Evolutionary conservation across 2,888 invertebrate species (phyloP), one percentile per base, ranked within the genome.

Genomic region (Clostera curtula): DNA sequence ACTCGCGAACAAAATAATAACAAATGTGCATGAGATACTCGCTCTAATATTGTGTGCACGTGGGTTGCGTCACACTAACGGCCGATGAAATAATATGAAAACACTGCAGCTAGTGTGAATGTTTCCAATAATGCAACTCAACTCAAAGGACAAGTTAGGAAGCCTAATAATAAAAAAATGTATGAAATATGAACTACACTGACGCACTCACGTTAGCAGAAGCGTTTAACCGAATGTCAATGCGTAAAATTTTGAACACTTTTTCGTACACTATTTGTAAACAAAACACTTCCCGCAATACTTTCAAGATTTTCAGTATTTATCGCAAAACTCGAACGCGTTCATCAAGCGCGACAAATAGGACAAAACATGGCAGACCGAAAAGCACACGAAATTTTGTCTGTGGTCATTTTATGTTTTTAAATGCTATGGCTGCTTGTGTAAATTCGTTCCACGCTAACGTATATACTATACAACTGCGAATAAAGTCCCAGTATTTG

Each of bases 1-100:
- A 86, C 86, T 87, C 85, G 77, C 79, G 82, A 85, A 83, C 88
- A 88, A 89, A 89, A 89, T 88, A 89, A 89, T 86, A 89, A 89
- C 88, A 89, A 88, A 87, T 86, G 86, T 86, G 87, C 87, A 86
- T 85, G 86, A 79, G 79, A 79, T 80, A 60, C 72, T 79, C 58
- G 66, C 62, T 74, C 69, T 71, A 72, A 56, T 72, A 65, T n/a
- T n/a, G n/a, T 58, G 70, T 75, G 74, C 84, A 83, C 83, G 83
- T 83, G 83, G 82, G 79, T 79, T 77, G 79, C 75, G 75, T 79
- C 79, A 77, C 68, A 63, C 57, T 57, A 56, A 56, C 54, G 62
- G 61, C 51, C 51, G 48, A 61, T 48, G 41, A 56, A 63, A 55
- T 60, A 56, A 63, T 63, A 52, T 53, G 58, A 67, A 66, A 61